Evolutionary conservation across 1,140 invertebrate species (phyloP).

Genomic region (Paracyclopina nana): DNA sequence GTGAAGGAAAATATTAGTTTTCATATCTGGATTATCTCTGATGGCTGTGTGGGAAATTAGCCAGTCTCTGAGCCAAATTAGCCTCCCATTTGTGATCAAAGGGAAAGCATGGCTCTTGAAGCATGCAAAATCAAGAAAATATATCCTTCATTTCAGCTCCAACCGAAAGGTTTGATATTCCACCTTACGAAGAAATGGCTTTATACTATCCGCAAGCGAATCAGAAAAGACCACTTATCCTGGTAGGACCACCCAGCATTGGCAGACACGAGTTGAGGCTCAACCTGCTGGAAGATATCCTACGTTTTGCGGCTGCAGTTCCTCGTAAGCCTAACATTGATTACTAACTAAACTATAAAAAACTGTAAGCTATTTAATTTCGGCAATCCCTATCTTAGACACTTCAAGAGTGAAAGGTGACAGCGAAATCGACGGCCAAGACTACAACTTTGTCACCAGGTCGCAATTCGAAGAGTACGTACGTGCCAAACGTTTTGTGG

Average conservation of each 20-base stretch:
- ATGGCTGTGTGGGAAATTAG: no score
- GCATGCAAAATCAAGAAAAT: no score
- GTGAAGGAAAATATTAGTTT: no score
- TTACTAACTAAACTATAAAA: background rate
- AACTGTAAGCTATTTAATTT: background rate
- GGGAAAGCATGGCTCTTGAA: no score
- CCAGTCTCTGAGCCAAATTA: no score
- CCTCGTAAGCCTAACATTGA: slow-evolving; percentile 28
- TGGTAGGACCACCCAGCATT: slow-evolving; percentile 35
- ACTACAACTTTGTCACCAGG: slow-evolving; percentile 34
- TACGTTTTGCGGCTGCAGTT: slow-evolving; percentile 34
- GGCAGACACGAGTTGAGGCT: slow-evolving; percentile 33
- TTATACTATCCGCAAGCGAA: slow-evolving; percentile 32
- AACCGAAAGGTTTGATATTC: slow-evolving; percentile 7
- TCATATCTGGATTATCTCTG: no score
- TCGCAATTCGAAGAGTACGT: slow-evolving; percentile 30
- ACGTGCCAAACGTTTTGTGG: slow-evolving; percentile 30
- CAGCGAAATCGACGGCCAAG: slow-evolving; percentile 30
- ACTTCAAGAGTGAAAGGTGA: slow-evolving; percentile 29
- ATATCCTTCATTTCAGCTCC: background rate
- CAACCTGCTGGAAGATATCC: slow-evolving; percentile 31
- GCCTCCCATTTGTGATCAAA: no score
- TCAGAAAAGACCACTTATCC: slow-evolving; percentile 32
- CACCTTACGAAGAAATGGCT: slow-evolving; percentile 32
- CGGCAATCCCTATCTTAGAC: slow-evolving; percentile 24